A percentile compares a stretch with the other conserved stretches of the same genome.
These are phyloP conservation scores for Euwallacea fornicatus DNA, from an alignment of 1,140 invertebrate species.

Conservation along the genomic window DNA sequence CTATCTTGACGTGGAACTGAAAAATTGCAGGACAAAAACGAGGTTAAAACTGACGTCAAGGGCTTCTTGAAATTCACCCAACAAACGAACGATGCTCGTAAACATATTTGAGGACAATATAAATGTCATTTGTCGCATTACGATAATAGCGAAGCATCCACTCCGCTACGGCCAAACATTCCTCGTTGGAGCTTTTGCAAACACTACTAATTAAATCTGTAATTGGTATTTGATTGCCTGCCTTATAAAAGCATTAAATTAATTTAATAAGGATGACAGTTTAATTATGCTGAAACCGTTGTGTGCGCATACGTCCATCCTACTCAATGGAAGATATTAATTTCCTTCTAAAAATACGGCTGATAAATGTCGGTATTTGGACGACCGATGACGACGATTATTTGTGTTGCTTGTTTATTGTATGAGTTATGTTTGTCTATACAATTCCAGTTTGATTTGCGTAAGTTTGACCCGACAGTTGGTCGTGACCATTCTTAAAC, in stretches of 20 bases:
- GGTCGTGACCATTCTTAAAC: too few relatives aligned
- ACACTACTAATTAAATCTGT: constrained; percentile 1
- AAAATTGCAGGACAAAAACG: too few relatives aligned
- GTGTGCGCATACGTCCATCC: neutral
- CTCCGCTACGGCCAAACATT: neutral
- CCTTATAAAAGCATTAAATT: constrained; percentile 6
- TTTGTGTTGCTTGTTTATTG: neutral
- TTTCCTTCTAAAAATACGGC: neutral
- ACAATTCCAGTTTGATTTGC: too few relatives aligned
- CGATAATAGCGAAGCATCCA: neutral
- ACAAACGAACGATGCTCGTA: too few relatives aligned
- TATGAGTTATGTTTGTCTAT: too few relatives aligned
- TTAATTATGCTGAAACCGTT: constrained; percentile 4
- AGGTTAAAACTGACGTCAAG: too few relatives aligned
- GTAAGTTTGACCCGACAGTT: too few relatives aligned
- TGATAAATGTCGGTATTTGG: constrained; percentile 5
- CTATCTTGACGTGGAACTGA: too few relatives aligned
- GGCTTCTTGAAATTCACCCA: too few relatives aligned
- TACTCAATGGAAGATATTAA: neutral
- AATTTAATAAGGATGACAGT: constrained; percentile 5
- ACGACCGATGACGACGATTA: neutral
- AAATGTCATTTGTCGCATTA: neutral
- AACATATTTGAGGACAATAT: neutral
- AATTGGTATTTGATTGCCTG: constrained; percentile 1
- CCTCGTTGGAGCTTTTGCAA: neutral